Percentiles rank a stretch among this genome's conserved stretches.
Conservation (phyloP, 2,113 vertebrate species). For the Hipposideros armiger region DNA sequence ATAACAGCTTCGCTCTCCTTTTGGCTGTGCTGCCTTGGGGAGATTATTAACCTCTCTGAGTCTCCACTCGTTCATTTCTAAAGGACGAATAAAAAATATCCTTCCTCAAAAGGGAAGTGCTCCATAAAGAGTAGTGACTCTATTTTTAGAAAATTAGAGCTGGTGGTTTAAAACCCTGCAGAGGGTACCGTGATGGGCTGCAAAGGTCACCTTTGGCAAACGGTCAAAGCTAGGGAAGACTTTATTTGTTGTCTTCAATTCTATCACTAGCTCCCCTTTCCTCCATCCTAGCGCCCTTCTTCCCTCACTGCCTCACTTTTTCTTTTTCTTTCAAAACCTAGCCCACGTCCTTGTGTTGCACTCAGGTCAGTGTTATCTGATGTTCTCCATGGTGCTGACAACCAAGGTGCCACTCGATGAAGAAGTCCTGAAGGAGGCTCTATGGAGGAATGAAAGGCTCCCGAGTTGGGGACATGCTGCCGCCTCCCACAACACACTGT, state of each 20-base stretch:
- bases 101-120: neutral
- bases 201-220: neutral
- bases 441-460: neutral
- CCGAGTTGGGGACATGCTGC: neutral
- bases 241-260: constrained; percentile 35
- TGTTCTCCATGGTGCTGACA: neutral
- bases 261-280: neutral
- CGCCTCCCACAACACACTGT: neutral
- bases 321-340: neutral
- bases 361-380: neutral
- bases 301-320: neutral
- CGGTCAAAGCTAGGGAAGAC: neutral
- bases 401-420: neutral
- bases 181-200: neutral
- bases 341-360: neutral
- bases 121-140: neutral
- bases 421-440: constrained; percentile 2
- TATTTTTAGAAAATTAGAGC: constrained; percentile 44
- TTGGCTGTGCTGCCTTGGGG: neutral
- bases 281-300: neutral
- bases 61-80: constrained; percentile 19
- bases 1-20: neutral
- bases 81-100: neutral
- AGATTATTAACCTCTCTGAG: constrained; percentile 25
- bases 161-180: neutral